Base-by-base conservation (phyloP, 92 coral and sea anemone species). In the Palythoa grandiflora region DNA sequence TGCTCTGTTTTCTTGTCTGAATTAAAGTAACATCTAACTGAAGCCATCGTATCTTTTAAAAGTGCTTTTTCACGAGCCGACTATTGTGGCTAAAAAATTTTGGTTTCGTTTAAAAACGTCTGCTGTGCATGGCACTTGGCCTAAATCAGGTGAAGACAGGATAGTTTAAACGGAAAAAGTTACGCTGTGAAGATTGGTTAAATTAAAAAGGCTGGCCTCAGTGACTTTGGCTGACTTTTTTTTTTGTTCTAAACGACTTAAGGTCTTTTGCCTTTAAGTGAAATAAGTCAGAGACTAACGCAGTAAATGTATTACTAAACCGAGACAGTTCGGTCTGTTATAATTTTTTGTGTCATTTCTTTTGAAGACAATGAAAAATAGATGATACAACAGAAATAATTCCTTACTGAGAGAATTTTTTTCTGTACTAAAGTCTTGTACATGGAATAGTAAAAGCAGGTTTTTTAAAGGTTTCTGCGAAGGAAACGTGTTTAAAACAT, bases 161-260 rank as follows among this genome's bases (percentile, higher is more conserved):
- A 10, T 37, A 8, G 21, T 63, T 81, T 66, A 39, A 65, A 40
- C 35, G 11, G 83, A 57, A 44, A 54, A 59, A 17, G 14, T 78
- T 36, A 66, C 19, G 9, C 54, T 38, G 53, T 3, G 48, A 81
- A 2, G 53, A 59, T 3, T 13, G 73, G 44, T 57, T 9, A 44
- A 21, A 48, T 3, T 47, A 3, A 11, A n/a, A 28, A 14, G 28
- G 11, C 75, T 81, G 28, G 61, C 75, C 66, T 80, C 28, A 40
- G 73, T 80, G 85, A 80, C 85, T 80, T 81, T 81, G 20, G 16
- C 20, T 81, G 86, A 81, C 86, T 81, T 81, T 51, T 6, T 44
- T 47, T 40, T 5, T 59, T 17, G 28, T 70, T 2, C 75, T 13
- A 2, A 8, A 28, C 38, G 75, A 60, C 15, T 20, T 65, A 6